Percentiles rank a stretch among this genome's conserved stretches.
Evolutionary conservation across 2,888 invertebrate species (phyloP).

Genomic region (Caenorhabditis macrosperma): DNA sequence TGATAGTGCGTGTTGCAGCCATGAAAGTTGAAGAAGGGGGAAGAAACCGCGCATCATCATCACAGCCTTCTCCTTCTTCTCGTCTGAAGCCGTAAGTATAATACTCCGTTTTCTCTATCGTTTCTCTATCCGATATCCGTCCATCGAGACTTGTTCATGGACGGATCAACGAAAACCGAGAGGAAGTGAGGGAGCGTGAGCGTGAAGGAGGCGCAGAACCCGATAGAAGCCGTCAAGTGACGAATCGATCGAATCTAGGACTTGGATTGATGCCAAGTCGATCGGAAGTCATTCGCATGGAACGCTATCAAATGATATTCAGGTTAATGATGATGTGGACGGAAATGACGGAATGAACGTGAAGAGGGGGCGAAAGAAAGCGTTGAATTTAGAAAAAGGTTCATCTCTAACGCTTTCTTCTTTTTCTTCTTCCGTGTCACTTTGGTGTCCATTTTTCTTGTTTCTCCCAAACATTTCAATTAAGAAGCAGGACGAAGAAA

Average conservation of each 20-base stretch:
- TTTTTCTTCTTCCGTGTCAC: conserved; percentile 3
- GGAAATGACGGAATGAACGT: background rate
- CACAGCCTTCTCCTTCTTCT: conserved; percentile 10
- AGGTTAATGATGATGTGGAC: conserved; percentile 28
- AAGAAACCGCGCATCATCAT: conserved; percentile 2
- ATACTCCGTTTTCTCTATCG: conserved; percentile 5
- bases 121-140: conserved; percentile 31
- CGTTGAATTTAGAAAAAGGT: background rate
- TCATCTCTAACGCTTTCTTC: too few relatives aligned
- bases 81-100: conserved; percentile 1
- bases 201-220: conserved; percentile 17
- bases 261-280: conserved; percentile 41
- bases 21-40: background rate
- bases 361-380: background rate
- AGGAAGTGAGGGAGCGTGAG: conserved; percentile 3
- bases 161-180: conserved; percentile 1
- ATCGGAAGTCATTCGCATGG: background rate
- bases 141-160: conserved; percentile 25
- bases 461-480: conserved; percentile 27
- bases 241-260: conserved; percentile 24
- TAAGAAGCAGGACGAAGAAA: conserved; percentile 12
- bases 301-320: conserved; percentile 28
- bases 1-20: conserved; percentile 13
- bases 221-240: conserved; percentile 28
- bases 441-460: too few relatives aligned